These are phyloP conservation scores for Eupithecia vulgata DNA, from an alignment of 2,888 invertebrate species.

Conservation along the genomic window DNA sequence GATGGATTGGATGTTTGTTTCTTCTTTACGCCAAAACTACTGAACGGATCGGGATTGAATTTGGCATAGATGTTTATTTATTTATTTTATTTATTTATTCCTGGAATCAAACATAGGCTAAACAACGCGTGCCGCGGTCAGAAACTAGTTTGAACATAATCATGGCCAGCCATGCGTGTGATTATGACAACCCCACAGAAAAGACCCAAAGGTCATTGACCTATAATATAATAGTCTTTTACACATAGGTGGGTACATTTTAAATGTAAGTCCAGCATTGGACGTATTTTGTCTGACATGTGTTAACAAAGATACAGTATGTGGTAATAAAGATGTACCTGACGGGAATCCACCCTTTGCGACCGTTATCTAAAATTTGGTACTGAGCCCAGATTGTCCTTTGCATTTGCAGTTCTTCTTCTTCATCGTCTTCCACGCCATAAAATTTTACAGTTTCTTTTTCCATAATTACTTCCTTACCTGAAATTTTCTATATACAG, in stretches of 20 bases:
- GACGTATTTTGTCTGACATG: neutral
- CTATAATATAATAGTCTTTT: neutral
- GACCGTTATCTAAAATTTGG: neutral
- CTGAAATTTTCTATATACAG: neutral
- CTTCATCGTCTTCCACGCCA: neutral
- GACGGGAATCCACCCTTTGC: neutral
- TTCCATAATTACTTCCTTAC: neutral
- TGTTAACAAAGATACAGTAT: too few relatives aligned
- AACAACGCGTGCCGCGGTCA: too few relatives aligned
- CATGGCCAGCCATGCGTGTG: neutral
- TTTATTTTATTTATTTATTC: too few relatives aligned
- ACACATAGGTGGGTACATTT: too few relatives aligned
- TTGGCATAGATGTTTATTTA: too few relatives aligned
- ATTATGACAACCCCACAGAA: neutral
- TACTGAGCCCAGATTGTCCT: conserved; percentile 1
- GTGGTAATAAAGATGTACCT: too few relatives aligned
- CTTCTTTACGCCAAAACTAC: too few relatives aligned
- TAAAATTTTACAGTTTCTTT: conserved; percentile 4
- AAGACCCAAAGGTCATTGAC: neutral
- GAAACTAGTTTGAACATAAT: neutral
- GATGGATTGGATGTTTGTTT: too few relatives aligned
- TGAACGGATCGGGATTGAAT: too few relatives aligned
- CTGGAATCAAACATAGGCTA: too few relatives aligned
- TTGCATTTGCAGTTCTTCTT: neutral
- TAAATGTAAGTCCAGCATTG: neutral